phyloP scores from a whole-genome alignment of 2,113 vertebrate genomes.

The Ptilorrhoa leucosticta region DNA sequence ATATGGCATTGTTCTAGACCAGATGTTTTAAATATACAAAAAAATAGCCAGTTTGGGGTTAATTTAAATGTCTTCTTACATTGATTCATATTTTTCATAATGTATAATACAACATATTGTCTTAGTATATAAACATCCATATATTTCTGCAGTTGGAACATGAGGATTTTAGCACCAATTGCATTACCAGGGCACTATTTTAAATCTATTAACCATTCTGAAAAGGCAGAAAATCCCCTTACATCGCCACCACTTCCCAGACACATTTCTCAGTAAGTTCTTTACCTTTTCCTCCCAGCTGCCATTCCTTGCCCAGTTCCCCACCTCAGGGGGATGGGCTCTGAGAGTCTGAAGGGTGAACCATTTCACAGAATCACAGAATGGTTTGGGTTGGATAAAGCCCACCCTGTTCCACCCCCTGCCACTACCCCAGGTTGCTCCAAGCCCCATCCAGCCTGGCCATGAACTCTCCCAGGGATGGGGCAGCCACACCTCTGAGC shows the following conservation, averaged over 20 bases:
- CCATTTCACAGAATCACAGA: neutral
- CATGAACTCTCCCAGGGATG: neutral
- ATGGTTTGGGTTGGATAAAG: neutral
- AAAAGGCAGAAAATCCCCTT: neutral
- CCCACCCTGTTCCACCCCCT: neutral
- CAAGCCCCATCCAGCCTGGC: neutral
- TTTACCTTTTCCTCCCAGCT: neutral
- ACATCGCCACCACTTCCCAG: neutral
- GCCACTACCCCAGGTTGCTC: neutral
- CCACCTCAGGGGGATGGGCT: no score
- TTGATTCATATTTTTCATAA: neutral
- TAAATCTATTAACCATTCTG: neutral
- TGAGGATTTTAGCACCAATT: neutral
- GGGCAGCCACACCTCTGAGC: neutral
- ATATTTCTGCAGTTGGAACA: neutral
- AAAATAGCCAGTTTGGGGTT: neutral
- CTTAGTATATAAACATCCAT: neutral
- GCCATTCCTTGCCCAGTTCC: neutral
- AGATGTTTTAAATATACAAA: conserved; percentile 22
- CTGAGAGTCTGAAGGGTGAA: neutral
- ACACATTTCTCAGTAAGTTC: neutral
- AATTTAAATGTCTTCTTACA: neutral
- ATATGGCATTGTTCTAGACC: neutral
- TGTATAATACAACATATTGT: neutral
- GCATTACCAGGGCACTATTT: neutral